Conservation (phyloP, 2,888 invertebrate genomes). For the Nyleta sp. region DNA sequence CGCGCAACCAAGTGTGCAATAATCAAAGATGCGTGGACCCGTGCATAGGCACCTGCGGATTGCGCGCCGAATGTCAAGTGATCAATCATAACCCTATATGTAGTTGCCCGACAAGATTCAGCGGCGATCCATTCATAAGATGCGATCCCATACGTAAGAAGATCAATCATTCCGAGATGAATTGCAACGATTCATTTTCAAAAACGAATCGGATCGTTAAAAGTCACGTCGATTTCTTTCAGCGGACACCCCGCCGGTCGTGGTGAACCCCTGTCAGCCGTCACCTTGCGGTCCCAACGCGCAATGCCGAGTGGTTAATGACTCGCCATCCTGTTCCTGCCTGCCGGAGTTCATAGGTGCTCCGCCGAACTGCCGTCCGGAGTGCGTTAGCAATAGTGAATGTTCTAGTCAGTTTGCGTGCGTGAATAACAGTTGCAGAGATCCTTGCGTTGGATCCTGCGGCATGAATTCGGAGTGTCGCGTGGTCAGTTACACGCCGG, state of each 20-base stretch:
- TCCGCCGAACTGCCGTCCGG: constrained; percentile 82
- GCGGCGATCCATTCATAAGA: constrained; percentile 90
- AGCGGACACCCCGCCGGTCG: no score
- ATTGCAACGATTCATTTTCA: no score
- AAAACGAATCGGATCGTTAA: no score
- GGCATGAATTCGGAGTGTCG: constrained; percentile 85
- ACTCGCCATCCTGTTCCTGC: constrained; percentile 85
- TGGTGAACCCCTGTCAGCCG: constrained; percentile 84
- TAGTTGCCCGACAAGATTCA: constrained; percentile 87
- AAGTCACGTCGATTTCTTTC: no score
- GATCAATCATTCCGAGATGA: no score
- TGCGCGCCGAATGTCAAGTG: constrained; percentile 88
- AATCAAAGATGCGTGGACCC: constrained; percentile 92
- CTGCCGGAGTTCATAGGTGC: constrained; percentile 81
- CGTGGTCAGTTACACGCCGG: constrained; percentile 90
- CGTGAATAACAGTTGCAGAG: constrained; percentile 84
- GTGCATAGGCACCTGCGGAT: constrained; percentile 90
- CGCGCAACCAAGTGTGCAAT: constrained; percentile 88
- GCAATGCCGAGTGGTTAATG: constrained; percentile 84
- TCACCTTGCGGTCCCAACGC: constrained; percentile 86
- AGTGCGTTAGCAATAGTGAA: constrained; percentile 83
- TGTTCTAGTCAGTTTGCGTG: constrained; percentile 82
- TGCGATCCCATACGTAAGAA: constrained; percentile 80
- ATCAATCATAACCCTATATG: constrained; percentile 92
- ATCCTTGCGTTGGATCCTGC: constrained; percentile 83